Conservation (phyloP, 2,888 invertebrate species). For the Norana najaformis region DNA sequence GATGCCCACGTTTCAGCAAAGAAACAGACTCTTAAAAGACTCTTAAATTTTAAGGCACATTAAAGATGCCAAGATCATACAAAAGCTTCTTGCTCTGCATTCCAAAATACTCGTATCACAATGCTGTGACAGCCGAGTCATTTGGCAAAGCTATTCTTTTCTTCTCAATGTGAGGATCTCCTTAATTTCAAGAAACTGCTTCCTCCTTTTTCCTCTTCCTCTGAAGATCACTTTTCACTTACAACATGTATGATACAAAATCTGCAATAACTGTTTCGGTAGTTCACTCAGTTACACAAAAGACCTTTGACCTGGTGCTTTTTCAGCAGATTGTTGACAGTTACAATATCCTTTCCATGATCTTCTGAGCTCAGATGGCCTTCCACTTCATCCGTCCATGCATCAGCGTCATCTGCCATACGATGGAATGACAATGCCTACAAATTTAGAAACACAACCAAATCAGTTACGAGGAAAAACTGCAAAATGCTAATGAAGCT, state of each 20-base stretch:
- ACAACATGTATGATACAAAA: neutral
- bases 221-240: neutral
- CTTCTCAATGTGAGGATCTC: neutral
- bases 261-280: neutral
- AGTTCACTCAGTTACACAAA: neutral
- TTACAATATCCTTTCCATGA: slow-evolving; percentile 84
- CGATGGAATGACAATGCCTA: slow-evolving; percentile 83
- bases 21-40: neutral
- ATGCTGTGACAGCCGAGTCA: neutral
- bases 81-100: neutral
- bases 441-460: neutral
- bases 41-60: neutral
- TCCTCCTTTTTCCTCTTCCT: neutral
- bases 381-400: slow-evolving; percentile 90
- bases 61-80: neutral
- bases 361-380: slow-evolving; percentile 75
- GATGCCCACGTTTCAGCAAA: neutral
- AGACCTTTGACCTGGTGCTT: slow-evolving; percentile 63
- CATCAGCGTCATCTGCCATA: slow-evolving; percentile 86
- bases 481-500: too few species aligned
- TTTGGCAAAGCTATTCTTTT: neutral
- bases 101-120: neutral
- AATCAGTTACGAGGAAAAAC: too few species aligned
- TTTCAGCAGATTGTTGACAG: slow-evolving; percentile 76
- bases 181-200: neutral